Base-by-base conservation (phyloP, 2,888 invertebrate genomes). In the Sericinus montela region DNA sequence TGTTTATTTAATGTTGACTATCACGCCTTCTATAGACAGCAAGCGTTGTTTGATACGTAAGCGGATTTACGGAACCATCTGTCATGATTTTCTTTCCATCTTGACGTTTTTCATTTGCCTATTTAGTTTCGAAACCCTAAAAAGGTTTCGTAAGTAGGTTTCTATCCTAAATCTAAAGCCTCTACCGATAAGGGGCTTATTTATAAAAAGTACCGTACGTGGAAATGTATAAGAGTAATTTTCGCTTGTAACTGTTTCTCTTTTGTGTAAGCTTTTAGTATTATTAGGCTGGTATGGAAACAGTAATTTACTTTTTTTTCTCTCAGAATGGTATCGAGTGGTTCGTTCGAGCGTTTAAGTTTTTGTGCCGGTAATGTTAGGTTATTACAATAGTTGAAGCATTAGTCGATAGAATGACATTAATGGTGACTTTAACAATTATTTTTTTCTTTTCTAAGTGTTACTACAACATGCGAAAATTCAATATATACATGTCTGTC, bases 121-220 rank as follows among this genome's bases (percentile, higher is more conserved):
- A 55, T 55, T 53, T 51, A 53, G 55, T 47, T 49, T 51, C 55
- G 43, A 52, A 56, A 53, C 49, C 51, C 53, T 53, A 49, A 51
- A 53, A 56, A 56, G 53, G 55, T 53, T 52, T 47, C 46, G 48
- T 48, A 55, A 53, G 51, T 55, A 49, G 49, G 49, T 30, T 53
- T 36, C 48, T 38, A 55, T 44, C 38, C 48, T 48, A 46, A 42
- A 48, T 45, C 47, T 51, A 36, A 51, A 48, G 39, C 45, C 16
- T 30, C 11, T 19, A 9, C 9, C 15, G 45, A 45, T 48, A 36
- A 40, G 14, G 11, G 9, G 29, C 13, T 1, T 25, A 29, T 19
- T 28, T 38, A n/a, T n/a, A 46, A 47, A 51, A 49, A 45, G 11
- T 15, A 45, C 45, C 46, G 30, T 55, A 43, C 42, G 1, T 0